Conservation (phyloP, 30 jellyfish, hydroid and myxozoan species). For the Catostylus mosaicus region DNA sequence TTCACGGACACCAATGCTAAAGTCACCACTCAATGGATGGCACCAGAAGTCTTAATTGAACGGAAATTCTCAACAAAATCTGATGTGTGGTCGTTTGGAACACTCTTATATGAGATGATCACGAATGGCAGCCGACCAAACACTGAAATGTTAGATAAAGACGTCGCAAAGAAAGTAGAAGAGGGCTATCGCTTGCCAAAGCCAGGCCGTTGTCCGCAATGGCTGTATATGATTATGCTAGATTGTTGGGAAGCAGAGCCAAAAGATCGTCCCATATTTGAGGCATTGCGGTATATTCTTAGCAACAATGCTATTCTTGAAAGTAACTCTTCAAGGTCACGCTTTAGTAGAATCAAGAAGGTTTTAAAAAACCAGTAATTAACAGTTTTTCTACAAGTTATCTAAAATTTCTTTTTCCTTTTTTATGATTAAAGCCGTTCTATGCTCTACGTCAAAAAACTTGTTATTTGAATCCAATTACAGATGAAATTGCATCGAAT, state of each 20-base stretch:
- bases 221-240: slow-evolving; percentile 47
- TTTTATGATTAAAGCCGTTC: no score
- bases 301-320: slow-evolving; percentile 63
- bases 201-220: slow-evolving; percentile 78
- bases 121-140: slow-evolving; percentile 70
- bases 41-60: slow-evolving; percentile 78
- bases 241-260: slow-evolving; percentile 68
- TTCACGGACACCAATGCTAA: slow-evolving; percentile 27
- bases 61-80: slow-evolving; percentile 40
- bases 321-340: slow-evolving; percentile 39
- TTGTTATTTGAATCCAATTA: no score
- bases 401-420: no score
- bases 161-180: slow-evolving; percentile 41
- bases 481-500: no score
- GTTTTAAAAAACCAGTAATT: slow-evolving; percentile 12
- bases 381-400: neutral
- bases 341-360: slow-evolving; percentile 48
- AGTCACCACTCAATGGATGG: slow-evolving; percentile 75
- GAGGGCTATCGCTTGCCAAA: slow-evolving; percentile 72
- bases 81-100: slow-evolving; percentile 47
- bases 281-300: slow-evolving; percentile 40
- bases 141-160: slow-evolving; percentile 80
- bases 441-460: no score
- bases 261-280: slow-evolving; percentile 80
- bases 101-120: slow-evolving; percentile 59